Evolutionary conservation across 1,140 invertebrate genomes (phyloP).

Genomic region (Helicoverpa zea): DNA sequence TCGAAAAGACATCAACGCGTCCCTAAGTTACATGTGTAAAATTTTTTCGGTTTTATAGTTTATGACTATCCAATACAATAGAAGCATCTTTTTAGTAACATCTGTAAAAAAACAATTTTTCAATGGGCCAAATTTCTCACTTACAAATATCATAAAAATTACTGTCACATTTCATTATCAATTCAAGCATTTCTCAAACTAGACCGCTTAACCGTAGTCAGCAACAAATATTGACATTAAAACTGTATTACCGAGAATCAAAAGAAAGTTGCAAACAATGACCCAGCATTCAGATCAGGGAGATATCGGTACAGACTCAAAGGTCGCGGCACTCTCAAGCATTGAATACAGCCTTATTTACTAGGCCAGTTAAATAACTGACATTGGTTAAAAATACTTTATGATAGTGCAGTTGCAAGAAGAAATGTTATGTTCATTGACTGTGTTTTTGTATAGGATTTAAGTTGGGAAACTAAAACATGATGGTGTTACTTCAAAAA

Average conservation of each 20-base stretch:
- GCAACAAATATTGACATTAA: constrained; percentile 10
- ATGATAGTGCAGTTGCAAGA: not conserved
- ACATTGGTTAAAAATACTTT: constrained; percentile 11
- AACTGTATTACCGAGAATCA: not conserved
- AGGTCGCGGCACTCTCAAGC: constrained; percentile 56
- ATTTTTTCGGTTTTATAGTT: too few relatives aligned
- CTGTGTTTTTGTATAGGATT: not conserved
- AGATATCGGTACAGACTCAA: constrained; percentile 40
- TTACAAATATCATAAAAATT: too few relatives aligned
- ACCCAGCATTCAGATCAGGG: constrained; percentile 40
- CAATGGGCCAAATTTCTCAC: too few relatives aligned
- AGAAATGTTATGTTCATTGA: not conserved
- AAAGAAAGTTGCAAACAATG: constrained; percentile 47
- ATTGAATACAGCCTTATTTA: constrained; percentile 53
- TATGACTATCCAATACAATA: too few relatives aligned
- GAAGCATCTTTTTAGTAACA: too few relatives aligned
- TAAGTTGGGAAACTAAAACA: not conserved
- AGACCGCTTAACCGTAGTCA: not conserved
- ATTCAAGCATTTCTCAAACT: not conserved
- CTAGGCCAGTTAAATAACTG: constrained; percentile 10
- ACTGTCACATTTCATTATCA: too few relatives aligned
- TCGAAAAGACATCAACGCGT: constrained; percentile 51
- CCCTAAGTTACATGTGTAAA: too few relatives aligned
- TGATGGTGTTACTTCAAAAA: too few relatives aligned
- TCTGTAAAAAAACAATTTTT: too few relatives aligned